phyloP scores from a whole-genome alignment of 2,113 vertebrate species.

The Centrocercus urophasianus region DNA sequence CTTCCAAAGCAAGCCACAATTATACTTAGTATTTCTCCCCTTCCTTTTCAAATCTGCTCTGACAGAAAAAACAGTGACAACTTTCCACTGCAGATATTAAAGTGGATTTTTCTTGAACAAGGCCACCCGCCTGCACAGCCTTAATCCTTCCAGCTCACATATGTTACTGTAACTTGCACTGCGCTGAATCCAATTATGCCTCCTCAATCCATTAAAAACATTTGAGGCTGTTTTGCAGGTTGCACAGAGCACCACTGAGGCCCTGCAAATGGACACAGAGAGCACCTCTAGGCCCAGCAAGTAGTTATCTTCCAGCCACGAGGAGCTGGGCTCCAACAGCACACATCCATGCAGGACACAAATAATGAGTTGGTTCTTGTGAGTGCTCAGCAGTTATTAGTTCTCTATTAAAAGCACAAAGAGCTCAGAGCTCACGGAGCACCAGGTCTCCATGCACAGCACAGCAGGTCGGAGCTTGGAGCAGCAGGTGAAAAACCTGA shows the following conservation, averaged over 20 bases:
- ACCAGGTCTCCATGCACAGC: not conserved
- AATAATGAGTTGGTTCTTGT: not conserved
- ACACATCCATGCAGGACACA: not conserved
- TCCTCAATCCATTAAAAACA: slow-evolving; percentile 34
- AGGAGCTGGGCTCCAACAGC: not conserved
- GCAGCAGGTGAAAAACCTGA: not conserved
- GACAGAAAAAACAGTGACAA: slow-evolving; percentile 33
- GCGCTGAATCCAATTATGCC: slow-evolving; percentile 54
- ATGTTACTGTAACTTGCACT: slow-evolving; percentile 62
- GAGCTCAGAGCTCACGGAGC: not conserved
- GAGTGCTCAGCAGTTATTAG: not conserved
- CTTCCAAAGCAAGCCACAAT: slow-evolving; percentile 24
- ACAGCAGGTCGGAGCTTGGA: not conserved
- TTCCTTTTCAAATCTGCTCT: slow-evolving; percentile 32
- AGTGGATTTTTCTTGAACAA: slow-evolving; percentile 54
- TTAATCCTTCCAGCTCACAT: slow-evolving; percentile 61
- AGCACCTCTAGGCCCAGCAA: fast-evolving
- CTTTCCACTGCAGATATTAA: slow-evolving; percentile 61
- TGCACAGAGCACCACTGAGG: not conserved
- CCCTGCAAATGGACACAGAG: too few relatives aligned
- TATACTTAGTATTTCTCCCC: not conserved
- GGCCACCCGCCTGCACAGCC: slow-evolving; percentile 31
- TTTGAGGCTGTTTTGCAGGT: not conserved
- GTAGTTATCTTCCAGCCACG: not conserved
- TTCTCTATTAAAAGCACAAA: not conserved